Base-by-base conservation (phyloP, 2,888 invertebrate species). In the Cyclophora albipunctata region DNA sequence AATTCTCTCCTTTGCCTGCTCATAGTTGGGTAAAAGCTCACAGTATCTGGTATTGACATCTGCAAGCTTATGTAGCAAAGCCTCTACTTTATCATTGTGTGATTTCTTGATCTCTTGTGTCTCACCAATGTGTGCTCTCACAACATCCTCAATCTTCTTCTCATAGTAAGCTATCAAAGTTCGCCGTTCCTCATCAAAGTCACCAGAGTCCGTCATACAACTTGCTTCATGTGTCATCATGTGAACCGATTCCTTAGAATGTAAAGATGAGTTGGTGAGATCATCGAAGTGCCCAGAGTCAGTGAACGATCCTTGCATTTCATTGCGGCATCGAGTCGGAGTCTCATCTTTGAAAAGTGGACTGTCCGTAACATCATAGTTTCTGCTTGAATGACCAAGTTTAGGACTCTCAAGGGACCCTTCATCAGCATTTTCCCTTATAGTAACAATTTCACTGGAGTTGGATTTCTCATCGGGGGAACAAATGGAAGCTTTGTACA, bases 221-320 rank as follows among this genome's bases (percentile, higher is more conserved):
- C 85, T 84, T 43, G 81, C 89, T 60, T 92, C 91, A 69, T 91
- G 90, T 47, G 89, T 87, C 40, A 87, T 75, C 66, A 90, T 86
- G 57, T 85, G 85, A 49, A 90, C 90, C n/a, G 93, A 92, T 69
- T 94, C 94, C 81, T 94, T 94, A 51, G 94, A 94, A 79, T 94
- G 93, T 55, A 94, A 87, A 49, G 94, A 94, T 47, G 94, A 94
- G 66, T 92, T 92, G 20, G 92, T 92, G 64, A 93, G 87, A 81
- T 96, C 96, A 75, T 96, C 96, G 79, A 94, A 96, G 82, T 95
- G 94, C 44, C 96, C 96, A 4, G 95, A 96, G 80, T 96, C 96
- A 50, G 95, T 93, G 69, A 94, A 92, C 35, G 95, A 95, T 58
- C 92, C 92, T 65, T 93, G 93, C 89, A 94, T 91, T 72, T 94